phyloP scores from a whole-genome alignment of 2,113 vertebrate species.

The Lucifuga dentata region DNA sequence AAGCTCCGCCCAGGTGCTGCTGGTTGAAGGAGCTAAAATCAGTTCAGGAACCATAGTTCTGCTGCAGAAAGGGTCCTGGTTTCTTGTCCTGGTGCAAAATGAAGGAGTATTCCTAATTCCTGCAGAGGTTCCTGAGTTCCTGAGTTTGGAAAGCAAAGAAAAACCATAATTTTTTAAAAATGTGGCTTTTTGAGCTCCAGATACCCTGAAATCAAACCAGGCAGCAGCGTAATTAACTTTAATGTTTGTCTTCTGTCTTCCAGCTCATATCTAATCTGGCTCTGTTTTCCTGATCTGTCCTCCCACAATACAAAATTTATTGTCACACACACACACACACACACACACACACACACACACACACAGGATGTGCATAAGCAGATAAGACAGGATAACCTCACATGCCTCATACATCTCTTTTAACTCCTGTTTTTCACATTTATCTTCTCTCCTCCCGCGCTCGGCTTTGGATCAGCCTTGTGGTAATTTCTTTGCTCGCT shows the following conservation, averaged over 20 bases:
- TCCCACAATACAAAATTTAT: conserved; percentile 8
- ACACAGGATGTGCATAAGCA: conserved; percentile 9
- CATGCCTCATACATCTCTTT: conserved; percentile 5
- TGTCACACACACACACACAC: neutral
- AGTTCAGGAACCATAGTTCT: no score
- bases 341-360: neutral
- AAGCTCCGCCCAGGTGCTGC: no score
- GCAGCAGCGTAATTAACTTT: conserved; percentile 1
- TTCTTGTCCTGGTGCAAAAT: no score
- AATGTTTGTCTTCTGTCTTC: conserved; percentile 15
- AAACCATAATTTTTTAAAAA: neutral
- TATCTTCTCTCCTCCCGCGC: conserved; percentile 1
- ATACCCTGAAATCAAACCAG: neutral
- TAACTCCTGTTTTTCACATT: conserved; percentile 23
- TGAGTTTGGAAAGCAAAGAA: no score
- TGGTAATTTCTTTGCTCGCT: conserved; percentile 29
- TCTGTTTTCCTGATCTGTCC: conserved; percentile 12
- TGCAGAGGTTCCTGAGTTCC: no score
- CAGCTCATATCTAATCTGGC: conserved; percentile 33
- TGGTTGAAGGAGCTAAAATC: no score
- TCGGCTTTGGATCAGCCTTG: conserved; percentile 18
- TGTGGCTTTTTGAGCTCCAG: conserved; percentile 8
- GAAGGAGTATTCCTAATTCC: no score
- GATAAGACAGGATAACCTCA: conserved; percentile 26
- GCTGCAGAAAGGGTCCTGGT: no score